Evolutionary conservation across 2,797 vertebrate genomes (phyloP).

Genomic region (Alca torda): DNA sequence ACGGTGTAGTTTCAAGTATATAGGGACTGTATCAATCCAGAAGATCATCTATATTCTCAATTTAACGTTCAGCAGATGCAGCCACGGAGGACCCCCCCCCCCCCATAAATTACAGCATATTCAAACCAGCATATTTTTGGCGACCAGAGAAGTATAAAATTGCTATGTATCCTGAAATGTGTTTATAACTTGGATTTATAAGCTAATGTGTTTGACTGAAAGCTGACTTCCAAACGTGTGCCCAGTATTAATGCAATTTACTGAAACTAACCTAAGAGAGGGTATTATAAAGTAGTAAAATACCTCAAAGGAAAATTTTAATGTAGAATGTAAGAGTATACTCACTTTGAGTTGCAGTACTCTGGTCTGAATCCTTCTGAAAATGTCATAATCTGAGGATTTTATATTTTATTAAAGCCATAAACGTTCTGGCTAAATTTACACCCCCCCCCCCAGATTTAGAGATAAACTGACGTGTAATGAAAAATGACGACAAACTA

Average conservation of each 20-base stretch:
- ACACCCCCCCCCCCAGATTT: conserved; percentile 16
- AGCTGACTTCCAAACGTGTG: not conserved
- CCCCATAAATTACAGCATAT: not conserved
- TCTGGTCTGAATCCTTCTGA: conserved; percentile 10
- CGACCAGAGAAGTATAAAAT: not conserved
- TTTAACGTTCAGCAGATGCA: not conserved
- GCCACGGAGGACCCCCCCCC: not conserved
- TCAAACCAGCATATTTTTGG: not conserved
- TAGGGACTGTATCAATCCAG: not conserved
- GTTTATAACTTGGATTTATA: not conserved
- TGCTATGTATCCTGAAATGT: not conserved
- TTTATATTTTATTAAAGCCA: conserved; percentile 33
- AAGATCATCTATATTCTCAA: not conserved
- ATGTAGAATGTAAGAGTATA: not conserved
- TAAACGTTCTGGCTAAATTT: not conserved
- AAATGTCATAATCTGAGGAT: conserved; percentile 43
- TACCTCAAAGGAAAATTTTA: not conserved
- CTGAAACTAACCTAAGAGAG: not conserved
- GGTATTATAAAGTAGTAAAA: not conserved
- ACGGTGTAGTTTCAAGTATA: not conserved
- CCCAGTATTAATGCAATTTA: not conserved
- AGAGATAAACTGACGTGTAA: conserved; percentile 14
- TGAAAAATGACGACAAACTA: conserved; percentile 36
- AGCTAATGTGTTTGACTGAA: not conserved
- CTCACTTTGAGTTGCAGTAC: not conserved